phyloP scores from a whole-genome alignment of 2,888 invertebrate species.

The Troides aeacus region DNA sequence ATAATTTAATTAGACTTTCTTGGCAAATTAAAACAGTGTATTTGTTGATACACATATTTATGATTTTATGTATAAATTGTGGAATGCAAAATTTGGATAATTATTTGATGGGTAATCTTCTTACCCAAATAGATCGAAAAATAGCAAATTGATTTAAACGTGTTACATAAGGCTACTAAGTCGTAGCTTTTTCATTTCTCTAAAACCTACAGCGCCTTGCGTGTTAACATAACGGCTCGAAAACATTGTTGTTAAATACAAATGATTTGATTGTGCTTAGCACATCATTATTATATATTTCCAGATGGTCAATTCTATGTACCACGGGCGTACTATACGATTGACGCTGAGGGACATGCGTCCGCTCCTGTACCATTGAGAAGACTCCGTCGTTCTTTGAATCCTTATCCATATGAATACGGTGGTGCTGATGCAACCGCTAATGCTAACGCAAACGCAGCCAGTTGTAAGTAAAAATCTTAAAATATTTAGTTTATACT shows the following conservation, averaged over 20 bases:
- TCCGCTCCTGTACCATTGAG: constrained; percentile 71
- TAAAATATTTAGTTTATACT: neutral
- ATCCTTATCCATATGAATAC: constrained; percentile 46
- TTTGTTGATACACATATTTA: too few species aligned
- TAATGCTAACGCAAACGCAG: constrained; percentile 42
- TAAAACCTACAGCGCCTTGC: neutral
- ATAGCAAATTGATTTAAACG: neutral
- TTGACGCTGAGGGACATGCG: constrained; percentile 78
- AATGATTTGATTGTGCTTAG: neutral
- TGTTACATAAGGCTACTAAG: neutral
- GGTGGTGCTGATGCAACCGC: constrained; percentile 41
- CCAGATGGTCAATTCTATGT: constrained; percentile 80
- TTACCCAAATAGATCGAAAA: too few species aligned
- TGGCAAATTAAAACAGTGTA: too few species aligned
- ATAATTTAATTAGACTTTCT: too few species aligned
- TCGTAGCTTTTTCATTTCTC: neutral
- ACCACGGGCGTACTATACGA: constrained; percentile 80
- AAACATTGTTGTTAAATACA: too few species aligned
- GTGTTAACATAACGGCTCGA: neutral
- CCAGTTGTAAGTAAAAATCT: constrained; percentile 4
- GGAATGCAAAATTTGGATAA: too few species aligned
- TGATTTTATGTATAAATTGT: too few species aligned
- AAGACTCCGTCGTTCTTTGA: constrained; percentile 62
- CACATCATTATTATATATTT: constrained; percentile 37
- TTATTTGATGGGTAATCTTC: too few species aligned